These are phyloP conservation scores for Celastrina argiolus DNA, from an alignment of 2,888 invertebrate genomes.

Conservation along the genomic window DNA sequence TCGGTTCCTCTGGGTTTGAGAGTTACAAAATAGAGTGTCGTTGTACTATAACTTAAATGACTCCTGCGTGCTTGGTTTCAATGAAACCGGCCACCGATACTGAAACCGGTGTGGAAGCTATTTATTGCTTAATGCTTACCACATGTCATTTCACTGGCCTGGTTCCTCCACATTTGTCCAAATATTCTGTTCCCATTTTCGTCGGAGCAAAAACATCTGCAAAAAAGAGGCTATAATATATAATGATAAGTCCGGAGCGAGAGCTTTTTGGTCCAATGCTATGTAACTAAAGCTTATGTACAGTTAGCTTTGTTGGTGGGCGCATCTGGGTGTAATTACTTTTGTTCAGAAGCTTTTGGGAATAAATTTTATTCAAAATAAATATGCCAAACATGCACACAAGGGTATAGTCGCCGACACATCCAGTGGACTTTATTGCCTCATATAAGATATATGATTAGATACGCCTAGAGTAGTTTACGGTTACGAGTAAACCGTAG, in stretches of 20 bases:
- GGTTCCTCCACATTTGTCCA: slow-evolving; percentile 80
- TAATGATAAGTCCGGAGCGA: not conserved
- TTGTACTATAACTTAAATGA: too few species aligned
- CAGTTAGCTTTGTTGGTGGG: not conserved
- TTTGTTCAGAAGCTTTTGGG: not conserved
- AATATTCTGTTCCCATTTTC: slow-evolving; percentile 79
- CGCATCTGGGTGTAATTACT: not conserved
- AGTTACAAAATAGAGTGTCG: too few species aligned
- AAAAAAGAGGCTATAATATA: slow-evolving; percentile 28
- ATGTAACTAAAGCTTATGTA: not conserved
- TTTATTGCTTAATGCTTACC: slow-evolving; percentile 69
- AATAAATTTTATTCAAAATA: not conserved
- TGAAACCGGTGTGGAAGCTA: too few species aligned
- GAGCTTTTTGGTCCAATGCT: not conserved
- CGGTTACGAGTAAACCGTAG: too few species aligned
- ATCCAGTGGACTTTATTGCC: too few species aligned
- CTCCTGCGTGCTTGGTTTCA: too few species aligned
- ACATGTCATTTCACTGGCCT: slow-evolving; percentile 80
- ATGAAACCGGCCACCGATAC: too few species aligned
- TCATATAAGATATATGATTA: too few species aligned
- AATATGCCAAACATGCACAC: too few species aligned
- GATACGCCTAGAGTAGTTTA: too few species aligned
- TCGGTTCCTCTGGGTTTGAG: too few species aligned
- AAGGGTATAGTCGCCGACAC: too few species aligned
- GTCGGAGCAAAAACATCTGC: slow-evolving; percentile 82